Percentiles rank a stretch among this genome's conserved stretches.
phyloP scores from a whole-genome alignment of 2,797 vertebrate species.

The Chrysocyon brachyurus region DNA sequence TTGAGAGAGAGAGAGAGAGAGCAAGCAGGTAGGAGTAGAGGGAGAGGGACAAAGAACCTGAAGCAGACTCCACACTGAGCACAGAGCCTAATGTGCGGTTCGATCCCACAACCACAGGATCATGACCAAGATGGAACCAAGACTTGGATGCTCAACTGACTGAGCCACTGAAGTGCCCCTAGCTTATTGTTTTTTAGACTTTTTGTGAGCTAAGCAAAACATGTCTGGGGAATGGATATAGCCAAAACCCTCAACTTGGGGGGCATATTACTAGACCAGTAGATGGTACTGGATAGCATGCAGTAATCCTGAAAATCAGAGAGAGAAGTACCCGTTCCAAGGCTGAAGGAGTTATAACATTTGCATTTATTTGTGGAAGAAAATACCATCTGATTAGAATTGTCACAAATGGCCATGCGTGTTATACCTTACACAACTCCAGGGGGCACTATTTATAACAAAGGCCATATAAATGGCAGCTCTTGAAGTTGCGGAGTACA shows the following conservation, averaged over 20 bases:
- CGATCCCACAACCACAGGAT: not conserved
- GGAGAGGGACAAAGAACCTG: not conserved
- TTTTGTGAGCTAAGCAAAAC: not conserved
- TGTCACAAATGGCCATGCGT: not conserved
- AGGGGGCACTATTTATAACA: not conserved
- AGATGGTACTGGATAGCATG: not conserved
- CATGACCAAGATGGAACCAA: not conserved
- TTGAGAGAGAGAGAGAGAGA: not conserved
- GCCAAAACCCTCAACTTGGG: not conserved
- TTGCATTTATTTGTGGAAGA: not conserved
- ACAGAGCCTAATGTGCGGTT: fast-evolving
- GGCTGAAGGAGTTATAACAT: not conserved
- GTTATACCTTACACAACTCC: too few species aligned
- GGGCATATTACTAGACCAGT: not conserved
- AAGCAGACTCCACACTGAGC: not conserved
- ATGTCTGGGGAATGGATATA: not conserved
- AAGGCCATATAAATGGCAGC: not conserved
- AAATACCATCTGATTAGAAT: not conserved
- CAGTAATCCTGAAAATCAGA: not conserved
- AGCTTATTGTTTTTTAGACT: not conserved
- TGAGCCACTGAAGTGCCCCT: not conserved
- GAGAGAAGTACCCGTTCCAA: not conserved
- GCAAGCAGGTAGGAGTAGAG: not conserved
- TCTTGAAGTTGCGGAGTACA: not conserved
- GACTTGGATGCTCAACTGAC: not conserved